Base-by-base conservation (phyloP, 2,888 invertebrate species). In the Sphinx pinastri region DNA sequence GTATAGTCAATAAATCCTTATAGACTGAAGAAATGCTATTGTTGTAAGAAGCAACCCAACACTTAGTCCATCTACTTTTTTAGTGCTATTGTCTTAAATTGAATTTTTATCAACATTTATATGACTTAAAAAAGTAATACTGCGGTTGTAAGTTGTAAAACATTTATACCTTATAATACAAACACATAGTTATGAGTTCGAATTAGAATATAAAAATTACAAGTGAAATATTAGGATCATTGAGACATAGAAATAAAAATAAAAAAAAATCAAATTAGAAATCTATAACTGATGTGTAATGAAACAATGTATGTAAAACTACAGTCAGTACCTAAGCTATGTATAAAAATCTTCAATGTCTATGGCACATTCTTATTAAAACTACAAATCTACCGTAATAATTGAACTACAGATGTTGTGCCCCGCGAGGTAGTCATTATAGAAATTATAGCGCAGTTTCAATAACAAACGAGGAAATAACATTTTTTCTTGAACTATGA, bases 381-480 rank as follows among this genome's bases (percentile, higher is more conserved):
- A 10, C n/a, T 11, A 45, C 6, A 60, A 45, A 16, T 3, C 13
- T 12, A 31, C 12, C 6, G 19, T 19, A n/a, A 38, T 38, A 11
- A 59, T 59, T 8, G 16, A 47, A 12, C 10, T 16, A 60, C 45
- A 25, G 25, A 1, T 7, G 47, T 16, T 16, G 6, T 16, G n/a
- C 16, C 10, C n/a, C 11, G 16, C 4, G 55, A 11, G 19, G 13
- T 16, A 63, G 63, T 63, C 63, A 49, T 63, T 63, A 63, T 63
- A 19, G 4, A 60, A 60, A 47, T 60, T 47, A 60, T 19, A 63
- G 47, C 63, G 19, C 19, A 19, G 71, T 66, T 52, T 47, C 52
- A 54, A 74, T 69, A 68, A 45, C 60, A 54, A 77, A 78, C 68
- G 72, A 73, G 75, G 78, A 76, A 76, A 69, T 68, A 67, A 0